Conservation (phyloP, 2,113 vertebrate genomes). For the Monarcha castaneiventris region DNA sequence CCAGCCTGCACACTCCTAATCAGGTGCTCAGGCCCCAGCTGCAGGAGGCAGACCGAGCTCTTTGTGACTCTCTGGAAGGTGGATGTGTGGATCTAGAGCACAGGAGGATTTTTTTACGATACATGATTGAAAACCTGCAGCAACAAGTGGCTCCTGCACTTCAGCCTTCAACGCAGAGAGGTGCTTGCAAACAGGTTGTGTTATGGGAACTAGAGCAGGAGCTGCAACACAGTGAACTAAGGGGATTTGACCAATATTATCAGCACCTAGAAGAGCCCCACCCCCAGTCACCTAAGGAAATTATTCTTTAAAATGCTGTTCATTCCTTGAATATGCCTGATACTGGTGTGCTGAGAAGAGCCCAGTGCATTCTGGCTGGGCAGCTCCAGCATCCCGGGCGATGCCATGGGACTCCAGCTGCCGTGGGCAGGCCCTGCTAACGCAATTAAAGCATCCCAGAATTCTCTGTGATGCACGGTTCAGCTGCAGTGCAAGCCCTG, state of each 20-base stretch:
- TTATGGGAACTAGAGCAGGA: neutral
- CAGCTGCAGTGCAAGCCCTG: conserved; percentile 16
- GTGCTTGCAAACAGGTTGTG: neutral
- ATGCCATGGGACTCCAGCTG: neutral
- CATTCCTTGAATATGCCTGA: neutral
- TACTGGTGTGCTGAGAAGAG: neutral
- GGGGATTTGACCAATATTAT: neutral
- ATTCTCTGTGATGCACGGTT: neutral
- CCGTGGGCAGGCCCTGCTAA: neutral
- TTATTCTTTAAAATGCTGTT: neutral
- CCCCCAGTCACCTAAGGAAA: neutral
- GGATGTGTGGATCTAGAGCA: neutral
- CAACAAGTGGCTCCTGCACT: rapidly evolving
- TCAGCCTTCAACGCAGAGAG: neutral
- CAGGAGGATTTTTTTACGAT: rapidly evolving
- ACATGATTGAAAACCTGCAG: neutral
- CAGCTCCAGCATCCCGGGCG: neutral
- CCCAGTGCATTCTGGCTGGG: neutral
- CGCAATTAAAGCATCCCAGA: neutral
- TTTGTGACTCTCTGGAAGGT: neutral
- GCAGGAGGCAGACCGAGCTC: neutral
- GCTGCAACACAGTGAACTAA: neutral
- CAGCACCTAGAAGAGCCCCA: neutral
- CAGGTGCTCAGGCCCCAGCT: neutral
- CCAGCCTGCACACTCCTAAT: neutral